Conservation (phyloP, 1,140 invertebrate species). For the Dinothrombium tinctorium region DNA sequence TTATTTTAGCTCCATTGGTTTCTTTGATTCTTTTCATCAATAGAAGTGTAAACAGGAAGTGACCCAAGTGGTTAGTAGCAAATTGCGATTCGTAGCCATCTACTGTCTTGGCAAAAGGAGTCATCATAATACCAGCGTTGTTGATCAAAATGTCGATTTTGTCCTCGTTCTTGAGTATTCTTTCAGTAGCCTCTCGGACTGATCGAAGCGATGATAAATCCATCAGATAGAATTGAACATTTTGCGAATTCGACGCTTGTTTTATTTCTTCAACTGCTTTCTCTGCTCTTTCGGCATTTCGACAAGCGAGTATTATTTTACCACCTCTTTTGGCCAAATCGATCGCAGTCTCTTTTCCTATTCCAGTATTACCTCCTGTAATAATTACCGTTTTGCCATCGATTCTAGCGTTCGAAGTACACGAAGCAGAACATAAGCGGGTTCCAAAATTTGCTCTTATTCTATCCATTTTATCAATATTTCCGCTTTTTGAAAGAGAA, state of each 20-base stretch:
- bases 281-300: too few species aligned
- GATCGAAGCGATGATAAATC: slow-evolving; percentile 52
- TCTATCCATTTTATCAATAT: too few species aligned
- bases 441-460: too few species aligned
- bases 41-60: slow-evolving; percentile 15
- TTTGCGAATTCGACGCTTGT: too few species aligned
- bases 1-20: too few species aligned
- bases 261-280: too few species aligned
- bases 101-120: slow-evolving; percentile 12
- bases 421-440: too few species aligned
- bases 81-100: slow-evolving; percentile 16
- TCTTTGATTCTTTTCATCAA: slow-evolving; percentile 8
- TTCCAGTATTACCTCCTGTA: slow-evolving; percentile 69
- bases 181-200: slow-evolving; percentile 40
- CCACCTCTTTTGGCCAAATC: too few species aligned
- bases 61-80: slow-evolving; percentile 15
- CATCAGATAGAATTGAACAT: too few species aligned
- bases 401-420: too few species aligned
- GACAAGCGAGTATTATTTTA: too few species aligned
- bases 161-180: slow-evolving; percentile 21
- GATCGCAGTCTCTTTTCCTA: slow-evolving; percentile 73
- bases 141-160: slow-evolving; percentile 52
- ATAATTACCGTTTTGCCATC: slow-evolving; percentile 53
- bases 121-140: slow-evolving; percentile 40
- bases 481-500: too few species aligned